Evolutionary conservation across 2,888 invertebrate species (phyloP).

Genomic region (Alloscopus bannaensis): DNA sequence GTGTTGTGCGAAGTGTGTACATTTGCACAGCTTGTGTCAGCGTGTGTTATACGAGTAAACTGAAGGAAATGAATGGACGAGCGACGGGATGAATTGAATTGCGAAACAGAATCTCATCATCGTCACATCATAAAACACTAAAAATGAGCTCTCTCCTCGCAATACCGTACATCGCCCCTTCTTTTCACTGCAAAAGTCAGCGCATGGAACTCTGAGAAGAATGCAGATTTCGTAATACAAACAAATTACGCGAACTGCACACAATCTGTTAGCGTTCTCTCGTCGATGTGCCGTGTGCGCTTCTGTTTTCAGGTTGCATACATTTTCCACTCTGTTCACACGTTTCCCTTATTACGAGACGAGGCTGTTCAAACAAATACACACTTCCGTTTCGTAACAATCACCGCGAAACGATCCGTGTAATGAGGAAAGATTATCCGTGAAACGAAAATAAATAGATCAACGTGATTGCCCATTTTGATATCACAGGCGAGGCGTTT

Average conservation of each 20-base stretch:
- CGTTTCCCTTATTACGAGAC: conserved; percentile 26
- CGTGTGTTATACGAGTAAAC: conserved; percentile 32
- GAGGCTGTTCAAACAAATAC: conserved; percentile 37
- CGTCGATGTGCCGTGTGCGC: too few species aligned
- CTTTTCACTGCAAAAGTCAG: too few species aligned
- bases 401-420: conserved; percentile 34
- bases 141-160: too few species aligned
- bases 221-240: too few species aligned
- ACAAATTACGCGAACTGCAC: too few species aligned
- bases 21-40: too few species aligned
- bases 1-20: too few species aligned
- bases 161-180: too few species aligned
- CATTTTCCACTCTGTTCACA: too few species aligned
- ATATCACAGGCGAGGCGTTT: conserved; percentile 4
- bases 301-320: too few species aligned
- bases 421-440: conserved; percentile 40
- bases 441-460: conserved; percentile 49
- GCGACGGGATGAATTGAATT: conserved; percentile 9
- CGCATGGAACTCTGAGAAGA: conserved; percentile 12
- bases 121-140: background rate
- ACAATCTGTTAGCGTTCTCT: too few species aligned
- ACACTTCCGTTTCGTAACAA: conserved; percentile 32
- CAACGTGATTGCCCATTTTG: conserved; percentile 31
- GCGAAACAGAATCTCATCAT: conserved; percentile 18
- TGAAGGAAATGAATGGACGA: background rate